phyloP scores from a whole-genome alignment of 2,113 vertebrate species.

The Aleadryas rufinucha region DNA sequence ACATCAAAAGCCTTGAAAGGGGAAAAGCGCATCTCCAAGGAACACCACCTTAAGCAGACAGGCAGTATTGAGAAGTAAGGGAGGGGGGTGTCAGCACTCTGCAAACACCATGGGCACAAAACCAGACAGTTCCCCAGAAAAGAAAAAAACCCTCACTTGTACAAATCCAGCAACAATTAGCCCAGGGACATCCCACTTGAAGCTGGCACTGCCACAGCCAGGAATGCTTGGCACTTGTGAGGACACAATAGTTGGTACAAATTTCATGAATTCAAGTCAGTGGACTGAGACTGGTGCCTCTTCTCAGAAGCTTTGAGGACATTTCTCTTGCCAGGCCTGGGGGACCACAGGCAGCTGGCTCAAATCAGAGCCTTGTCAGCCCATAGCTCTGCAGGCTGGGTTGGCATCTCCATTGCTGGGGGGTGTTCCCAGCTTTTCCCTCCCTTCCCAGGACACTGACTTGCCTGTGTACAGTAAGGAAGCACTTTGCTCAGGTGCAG shows the following conservation, averaged over 20 bases:
- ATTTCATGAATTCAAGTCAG: not conserved
- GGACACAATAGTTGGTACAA: not conserved
- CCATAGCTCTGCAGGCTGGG: not conserved
- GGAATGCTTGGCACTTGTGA: not conserved
- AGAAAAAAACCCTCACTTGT: not conserved
- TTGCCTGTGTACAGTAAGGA: not conserved
- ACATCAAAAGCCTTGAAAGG: conserved; percentile 22
- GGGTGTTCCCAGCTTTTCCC: not conserved
- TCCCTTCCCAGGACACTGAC: not conserved
- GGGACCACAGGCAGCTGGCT: not conserved
- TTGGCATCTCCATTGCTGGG: not conserved
- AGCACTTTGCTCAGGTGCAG: not conserved
- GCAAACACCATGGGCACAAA: not conserved
- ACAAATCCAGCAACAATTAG: not conserved
- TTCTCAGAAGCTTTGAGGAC: not conserved
- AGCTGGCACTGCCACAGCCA: not conserved
- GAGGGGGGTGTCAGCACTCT: not conserved
- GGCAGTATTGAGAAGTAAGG: not conserved
- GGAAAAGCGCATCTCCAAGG: not conserved
- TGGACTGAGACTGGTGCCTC: not conserved
- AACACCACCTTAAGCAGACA: not conserved
- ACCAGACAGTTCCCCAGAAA: not conserved
- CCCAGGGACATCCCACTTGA: not conserved
- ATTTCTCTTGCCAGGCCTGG: not conserved
- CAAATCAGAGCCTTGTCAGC: not conserved